Evolutionary conservation across 2,888 invertebrate species (phyloP).

Genomic region (Nomada hirtipes): DNA sequence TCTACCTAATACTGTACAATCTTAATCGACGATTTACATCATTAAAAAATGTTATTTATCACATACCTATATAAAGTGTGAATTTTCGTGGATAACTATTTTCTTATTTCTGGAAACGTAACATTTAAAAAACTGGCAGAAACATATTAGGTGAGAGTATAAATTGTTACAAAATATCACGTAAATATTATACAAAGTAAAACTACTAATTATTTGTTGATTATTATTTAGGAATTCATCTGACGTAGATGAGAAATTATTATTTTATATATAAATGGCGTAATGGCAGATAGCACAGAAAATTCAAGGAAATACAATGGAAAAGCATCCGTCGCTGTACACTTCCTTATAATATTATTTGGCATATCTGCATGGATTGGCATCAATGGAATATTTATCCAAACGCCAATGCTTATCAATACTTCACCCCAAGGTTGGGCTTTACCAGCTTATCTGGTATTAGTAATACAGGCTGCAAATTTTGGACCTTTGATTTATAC

Average conservation of each 20-base stretch:
- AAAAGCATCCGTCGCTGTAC: conserved; percentile 84
- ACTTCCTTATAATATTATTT: conserved; percentile 90
- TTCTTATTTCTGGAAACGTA: background rate
- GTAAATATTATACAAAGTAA: background rate
- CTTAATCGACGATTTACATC: background rate
- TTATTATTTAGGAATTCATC: conserved; percentile 20
- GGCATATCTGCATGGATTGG: conserved; percentile 94
- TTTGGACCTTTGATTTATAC: conserved; percentile 90
- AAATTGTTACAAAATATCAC: background rate
- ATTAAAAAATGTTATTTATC: background rate
- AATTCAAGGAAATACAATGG: conserved; percentile 1
- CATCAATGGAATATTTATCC: conserved; percentile 94
- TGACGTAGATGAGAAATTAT: background rate
- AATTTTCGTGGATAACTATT: conserved; percentile 2
- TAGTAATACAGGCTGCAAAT: conserved; percentile 92
- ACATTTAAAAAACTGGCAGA: background rate
- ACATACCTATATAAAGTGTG: background rate
- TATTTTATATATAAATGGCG: conserved; percentile 11
- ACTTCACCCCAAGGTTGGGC: conserved; percentile 94
- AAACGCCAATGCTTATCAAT: conserved; percentile 92
- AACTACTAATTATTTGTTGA: conserved; percentile 4
- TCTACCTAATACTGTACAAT: conserved; percentile 18
- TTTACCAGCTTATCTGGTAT: conserved; percentile 92
- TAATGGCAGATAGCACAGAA: conserved; percentile 31
- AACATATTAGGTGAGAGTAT: conserved; percentile 33